Percentiles rank a stretch among this genome's conserved stretches.
phyloP scores from a whole-genome alignment of 2,888 invertebrate species.

The Spodoptera picta region DNA sequence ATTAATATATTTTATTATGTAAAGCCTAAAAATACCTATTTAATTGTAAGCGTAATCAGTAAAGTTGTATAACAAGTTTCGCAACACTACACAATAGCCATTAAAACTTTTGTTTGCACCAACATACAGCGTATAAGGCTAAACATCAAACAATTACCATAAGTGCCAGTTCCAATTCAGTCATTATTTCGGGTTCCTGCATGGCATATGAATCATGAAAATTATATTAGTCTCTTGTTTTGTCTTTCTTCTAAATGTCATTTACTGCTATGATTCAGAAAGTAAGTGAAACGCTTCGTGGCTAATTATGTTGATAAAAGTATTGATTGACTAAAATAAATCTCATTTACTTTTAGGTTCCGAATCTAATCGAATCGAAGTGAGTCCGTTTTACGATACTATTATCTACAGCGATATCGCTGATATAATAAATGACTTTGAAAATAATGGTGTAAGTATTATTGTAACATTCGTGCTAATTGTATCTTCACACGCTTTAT shows the following conservation, averaged over 20 bases:
- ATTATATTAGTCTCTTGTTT: slow-evolving; percentile 50
- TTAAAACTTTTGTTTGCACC: slow-evolving; percentile 62
- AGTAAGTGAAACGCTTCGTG: slow-evolving; percentile 66
- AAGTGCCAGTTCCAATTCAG: slow-evolving; percentile 27
- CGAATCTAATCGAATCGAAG: slow-evolving; percentile 73
- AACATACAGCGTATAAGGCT: slow-evolving; percentile 60
- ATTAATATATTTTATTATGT: slow-evolving; percentile 27
- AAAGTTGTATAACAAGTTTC: slow-evolving; percentile 57
- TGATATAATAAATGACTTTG: slow-evolving; percentile 80
- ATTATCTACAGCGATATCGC: slow-evolving; percentile 81
- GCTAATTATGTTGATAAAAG: slow-evolving; percentile 13
- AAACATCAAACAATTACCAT: slow-evolving; percentile 41
- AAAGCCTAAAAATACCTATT: slow-evolving; percentile 26
- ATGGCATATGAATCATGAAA: slow-evolving; percentile 62
- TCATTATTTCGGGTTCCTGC: slow-evolving; percentile 45
- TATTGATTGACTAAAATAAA: slow-evolving; percentile 31
- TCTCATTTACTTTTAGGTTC: slow-evolving; percentile 62
- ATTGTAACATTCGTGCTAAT: slow-evolving; percentile 13
- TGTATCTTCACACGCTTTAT: slow-evolving; percentile 12
- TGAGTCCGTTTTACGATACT: slow-evolving; percentile 77
- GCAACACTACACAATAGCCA: slow-evolving; percentile 64
- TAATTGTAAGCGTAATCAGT: slow-evolving; percentile 38
- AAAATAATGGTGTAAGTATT: slow-evolving; percentile 73
- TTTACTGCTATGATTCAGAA: slow-evolving; percentile 68
- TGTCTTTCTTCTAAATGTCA: slow-evolving; percentile 55